Evolutionary conservation across 2,797 vertebrate genomes (phyloP).

Genomic region (Sebastes cheni): DNA sequence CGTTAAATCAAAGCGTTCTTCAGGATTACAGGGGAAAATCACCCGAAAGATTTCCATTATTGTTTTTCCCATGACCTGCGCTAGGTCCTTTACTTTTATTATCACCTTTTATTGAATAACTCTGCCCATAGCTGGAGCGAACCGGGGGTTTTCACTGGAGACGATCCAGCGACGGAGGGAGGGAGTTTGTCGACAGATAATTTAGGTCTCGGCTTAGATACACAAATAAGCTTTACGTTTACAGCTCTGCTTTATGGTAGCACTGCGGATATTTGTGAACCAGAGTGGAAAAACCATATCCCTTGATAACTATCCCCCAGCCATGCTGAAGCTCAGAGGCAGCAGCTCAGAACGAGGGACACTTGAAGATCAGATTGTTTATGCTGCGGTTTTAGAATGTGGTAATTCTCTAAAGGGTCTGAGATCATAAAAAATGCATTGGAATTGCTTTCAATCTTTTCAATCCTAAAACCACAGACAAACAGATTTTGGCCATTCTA

Average conservation of each 20-base stretch:
- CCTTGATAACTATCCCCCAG: background rate
- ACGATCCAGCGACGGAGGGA: conserved; percentile 7
- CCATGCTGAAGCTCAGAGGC: background rate
- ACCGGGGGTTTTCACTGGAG: conserved; percentile 33
- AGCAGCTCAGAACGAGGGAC: conserved; percentile 4
- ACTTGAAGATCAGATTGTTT: conserved; percentile 13
- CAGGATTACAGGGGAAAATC: conserved; percentile 16
- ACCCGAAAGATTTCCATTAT: conserved; percentile 4
- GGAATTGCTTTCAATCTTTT: background rate
- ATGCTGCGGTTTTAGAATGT: conserved; percentile 16
- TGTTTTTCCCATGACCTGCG: conserved; percentile 35
- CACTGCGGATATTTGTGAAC: conserved; percentile 27
- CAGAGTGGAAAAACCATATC: conserved; percentile 20
- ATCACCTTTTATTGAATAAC: conserved; percentile 44
- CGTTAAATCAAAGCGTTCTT: conserved; percentile 11
- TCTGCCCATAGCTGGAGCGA: conserved; percentile 26
- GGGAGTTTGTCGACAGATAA: conserved; percentile 22
- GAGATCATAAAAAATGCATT: background rate
- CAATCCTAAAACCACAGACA: background rate
- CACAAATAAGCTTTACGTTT: conserved; percentile 39
- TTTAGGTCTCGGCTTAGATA: conserved; percentile 30
- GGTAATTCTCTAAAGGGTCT: background rate
- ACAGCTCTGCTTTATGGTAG: conserved; percentile 42
- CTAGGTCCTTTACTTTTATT: conserved; percentile 29
- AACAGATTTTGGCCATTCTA: background rate